A percentile compares a stretch with the other conserved stretches of the same genome.
phyloP scores from a whole-genome alignment of 2,888 invertebrate species.

The Torymus aiolomorphi region DNA sequence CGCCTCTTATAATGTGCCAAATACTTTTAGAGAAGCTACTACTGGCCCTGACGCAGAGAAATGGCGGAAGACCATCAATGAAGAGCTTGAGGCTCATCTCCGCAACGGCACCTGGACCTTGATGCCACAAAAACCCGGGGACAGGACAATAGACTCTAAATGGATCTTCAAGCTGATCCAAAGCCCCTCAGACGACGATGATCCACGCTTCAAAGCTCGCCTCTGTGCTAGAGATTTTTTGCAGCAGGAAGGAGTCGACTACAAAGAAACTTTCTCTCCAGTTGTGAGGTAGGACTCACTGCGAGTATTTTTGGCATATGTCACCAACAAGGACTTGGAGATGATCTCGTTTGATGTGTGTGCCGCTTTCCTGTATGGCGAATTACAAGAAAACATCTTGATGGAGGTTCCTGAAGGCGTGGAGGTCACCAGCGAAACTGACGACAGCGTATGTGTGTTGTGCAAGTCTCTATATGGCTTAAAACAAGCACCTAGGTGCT shows the following conservation, averaged over 20 bases:
- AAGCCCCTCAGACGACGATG: neutral
- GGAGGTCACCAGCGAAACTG: too few species aligned
- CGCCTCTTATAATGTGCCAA: too few species aligned
- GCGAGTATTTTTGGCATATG: too few species aligned
- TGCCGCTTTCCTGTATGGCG: too few species aligned
- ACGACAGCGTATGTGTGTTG: too few species aligned
- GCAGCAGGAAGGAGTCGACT: neutral
- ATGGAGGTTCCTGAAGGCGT: too few species aligned
- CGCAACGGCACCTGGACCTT: neutral
- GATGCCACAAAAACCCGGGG: neutral
- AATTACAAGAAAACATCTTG: too few species aligned
- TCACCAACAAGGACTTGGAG: too few species aligned
- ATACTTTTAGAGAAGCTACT: too few species aligned
- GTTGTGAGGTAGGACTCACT: neutral
- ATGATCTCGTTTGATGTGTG: too few species aligned
- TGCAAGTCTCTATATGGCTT: too few species aligned
- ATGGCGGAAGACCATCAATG: neutral
- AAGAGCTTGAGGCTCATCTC: neutral
- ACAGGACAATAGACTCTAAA: neutral
- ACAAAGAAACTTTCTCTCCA: neutral
- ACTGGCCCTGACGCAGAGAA: neutral
- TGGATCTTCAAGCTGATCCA: neutral
- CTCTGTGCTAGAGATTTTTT: neutral
- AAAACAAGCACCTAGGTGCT: too few species aligned
- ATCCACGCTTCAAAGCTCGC: neutral